A percentile compares a stretch with the other conserved stretches of the same genome.
Evolutionary conservation across 2,113 vertebrate species (phyloP).

Genomic region (Anolis sagrei): DNA sequence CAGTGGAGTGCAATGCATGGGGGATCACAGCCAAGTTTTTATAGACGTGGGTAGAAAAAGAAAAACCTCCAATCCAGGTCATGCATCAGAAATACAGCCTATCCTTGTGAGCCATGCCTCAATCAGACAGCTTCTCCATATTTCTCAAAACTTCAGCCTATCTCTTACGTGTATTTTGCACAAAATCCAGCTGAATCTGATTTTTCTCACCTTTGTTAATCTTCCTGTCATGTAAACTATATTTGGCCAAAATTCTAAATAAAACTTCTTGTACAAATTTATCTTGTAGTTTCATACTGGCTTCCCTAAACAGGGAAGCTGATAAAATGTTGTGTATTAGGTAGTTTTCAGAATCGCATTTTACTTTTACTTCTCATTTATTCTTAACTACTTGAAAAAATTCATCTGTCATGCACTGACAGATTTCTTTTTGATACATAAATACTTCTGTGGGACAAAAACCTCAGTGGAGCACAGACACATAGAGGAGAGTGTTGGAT

Average conservation of each 20-base stretch:
- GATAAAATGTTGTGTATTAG: neutral
- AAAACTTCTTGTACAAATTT: neutral
- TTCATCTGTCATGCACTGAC: too few species aligned
- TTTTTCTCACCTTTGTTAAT: conserved; percentile 16
- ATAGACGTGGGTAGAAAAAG: neutral
- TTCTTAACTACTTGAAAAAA: too few species aligned
- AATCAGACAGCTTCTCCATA: neutral
- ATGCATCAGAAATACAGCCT: neutral
- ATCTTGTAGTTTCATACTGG: neutral
- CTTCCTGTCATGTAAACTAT: conserved; percentile 7
- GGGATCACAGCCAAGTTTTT: neutral
- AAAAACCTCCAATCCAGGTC: neutral
- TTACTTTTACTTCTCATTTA: neutral
- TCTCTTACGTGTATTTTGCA: conserved; percentile 15
- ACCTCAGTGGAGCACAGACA: too few species aligned
- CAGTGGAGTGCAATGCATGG: neutral
- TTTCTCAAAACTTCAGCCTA: neutral
- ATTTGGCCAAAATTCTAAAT: conserved; percentile 22
- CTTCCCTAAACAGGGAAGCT: neutral
- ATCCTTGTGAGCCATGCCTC: neutral
- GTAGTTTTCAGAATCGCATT: neutral
- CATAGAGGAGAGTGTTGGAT: too few species aligned
- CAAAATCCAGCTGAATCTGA: conserved; percentile 8
- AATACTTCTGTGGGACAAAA: too few species aligned
- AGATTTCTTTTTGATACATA: too few species aligned